Evolutionary conservation across 2,797 vertebrate species (phyloP), one percentile per base, ranked within the genome.

Genomic region (Crocodylus rhombifer): DNA sequence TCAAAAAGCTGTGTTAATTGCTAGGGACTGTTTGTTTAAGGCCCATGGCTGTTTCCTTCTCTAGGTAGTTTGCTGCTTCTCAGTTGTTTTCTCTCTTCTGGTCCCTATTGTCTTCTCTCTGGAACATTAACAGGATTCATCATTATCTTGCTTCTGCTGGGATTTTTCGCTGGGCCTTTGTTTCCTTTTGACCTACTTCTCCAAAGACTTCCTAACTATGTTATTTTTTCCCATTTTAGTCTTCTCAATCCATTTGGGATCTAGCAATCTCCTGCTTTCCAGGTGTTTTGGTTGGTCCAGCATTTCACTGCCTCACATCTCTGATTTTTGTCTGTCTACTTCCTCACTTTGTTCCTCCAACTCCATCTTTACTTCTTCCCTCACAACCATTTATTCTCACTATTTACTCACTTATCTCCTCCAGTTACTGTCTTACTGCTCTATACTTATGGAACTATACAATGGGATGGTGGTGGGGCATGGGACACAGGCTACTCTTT

Each of bases 1-100:
- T 96, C 97, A 97, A 95, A 51, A 97, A 97, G 94, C 85, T 0
- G 87, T 97, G 94, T 96, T 81, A 95, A 96, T 97, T 97, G 96
- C 96, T 97, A 97, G 96, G 95, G 93, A 95, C 94, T 97, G 93
- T 95, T 96, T 84, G 92, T 97, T 89, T 97, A 94, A 96, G 95
- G 95, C 93, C 96, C 92, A 96, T 92, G 90, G 94, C 94, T 94
- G 93, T 96, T 96, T 93, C 93, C 91, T 95, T 92, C 89, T 92
- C 90, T 93, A 60, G 91, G 95, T 97, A 91, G 84, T 95, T 95
- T 95, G 67, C 79, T 91, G 69, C 60, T 83, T 80, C 96, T 95
- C 73, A 60, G 80, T 92, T 96, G 26, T 58, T 95, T 94, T 87
- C 81, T 95, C 82, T 95, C 94, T 51, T 82, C 56, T 95, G 33